Percentiles rank a stretch among this genome's conserved stretches.
Evolutionary conservation across 1,140 invertebrate species (phyloP).

Genomic region (Palaemon carinicauda): DNA sequence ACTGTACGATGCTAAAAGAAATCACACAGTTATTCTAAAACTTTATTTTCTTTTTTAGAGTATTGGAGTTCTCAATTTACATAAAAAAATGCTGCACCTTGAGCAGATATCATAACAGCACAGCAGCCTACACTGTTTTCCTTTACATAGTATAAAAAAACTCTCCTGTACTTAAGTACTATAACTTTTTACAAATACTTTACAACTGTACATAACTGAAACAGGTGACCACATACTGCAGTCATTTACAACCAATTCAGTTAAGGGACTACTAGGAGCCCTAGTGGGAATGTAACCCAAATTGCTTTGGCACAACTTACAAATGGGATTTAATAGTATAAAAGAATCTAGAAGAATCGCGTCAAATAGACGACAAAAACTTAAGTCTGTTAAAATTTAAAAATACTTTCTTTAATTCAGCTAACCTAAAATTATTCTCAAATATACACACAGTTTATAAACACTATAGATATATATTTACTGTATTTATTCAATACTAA

Average conservation of each 20-base stretch:
- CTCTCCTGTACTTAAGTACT: conserved; percentile 17
- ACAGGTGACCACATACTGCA: conserved; percentile 24
- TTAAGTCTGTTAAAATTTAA: conserved; percentile 15
- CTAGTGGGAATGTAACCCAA: conserved; percentile 17
- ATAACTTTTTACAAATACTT: conserved; percentile 22
- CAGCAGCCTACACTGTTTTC: background rate
- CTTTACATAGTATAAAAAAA: conserved; percentile 39
- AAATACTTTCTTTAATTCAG: conserved; percentile 9
- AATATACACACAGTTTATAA: conserved; percentile 21
- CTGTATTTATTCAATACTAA: background rate
- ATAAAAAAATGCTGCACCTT: conserved; percentile 16
- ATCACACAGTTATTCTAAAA: background rate
- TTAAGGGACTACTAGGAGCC: background rate
- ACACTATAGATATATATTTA: conserved; percentile 20
- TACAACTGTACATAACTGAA: conserved; percentile 25
- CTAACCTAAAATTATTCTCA: background rate
- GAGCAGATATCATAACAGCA: conserved; percentile 4
- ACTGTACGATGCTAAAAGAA: too few relatives aligned
- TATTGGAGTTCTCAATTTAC: conserved; percentile 10
- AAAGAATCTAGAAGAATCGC: background rate
- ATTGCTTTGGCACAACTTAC: conserved; percentile 34
- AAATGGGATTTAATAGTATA: conserved; percentile 16
- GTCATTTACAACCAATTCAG: conserved; percentile 17
- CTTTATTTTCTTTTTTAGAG: conserved; percentile 43
- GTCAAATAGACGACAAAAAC: background rate